Base-by-base conservation (phyloP, 2,113 vertebrate genomes). In the Dendrocopos noguchii region DNA sequence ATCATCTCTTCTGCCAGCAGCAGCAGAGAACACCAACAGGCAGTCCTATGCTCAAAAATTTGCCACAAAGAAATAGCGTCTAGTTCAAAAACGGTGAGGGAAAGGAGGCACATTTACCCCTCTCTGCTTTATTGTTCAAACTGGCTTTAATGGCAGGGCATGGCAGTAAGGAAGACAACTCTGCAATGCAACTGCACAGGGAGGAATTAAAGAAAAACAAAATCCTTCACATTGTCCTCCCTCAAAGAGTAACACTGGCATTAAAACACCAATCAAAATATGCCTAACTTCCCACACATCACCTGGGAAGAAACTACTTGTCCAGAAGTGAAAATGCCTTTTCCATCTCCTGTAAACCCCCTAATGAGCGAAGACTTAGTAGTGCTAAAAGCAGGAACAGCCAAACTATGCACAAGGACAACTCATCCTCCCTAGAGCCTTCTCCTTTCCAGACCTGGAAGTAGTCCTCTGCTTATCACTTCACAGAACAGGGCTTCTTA, bases 1-100 rank as follows among this genome's bases (percentile, higher is more conserved):
- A 89, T 82, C 59, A 76, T 6, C 68, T 87, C 61, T 90, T 73
- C 53, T 79, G 75, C 60, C 76, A 80, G 72, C 67, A 92, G 75
- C 74, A 73, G 84, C 1, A 1, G 64, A 80, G 82, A 94, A 77
- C 42, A 84, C 46, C 77, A 71, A 65, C 84, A 88, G 34, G 25
- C 71, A 82, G 64, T 44, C 52, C 85, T n/a, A 70, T 77, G 28
- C 44, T 66, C 12, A 3, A 76, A 91, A 89, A 82, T 73, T 63
- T 79, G 85, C 28, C 56, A 60, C 60, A 80, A 82, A 87, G 71
- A 73, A 93, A 60, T 2, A 2, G n/a, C 20, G 7, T 74, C 72
- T 56, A 28, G 60, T 63, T 95, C 50, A 94, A 91, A 22, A 87
- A 34, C 73, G 88, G 75, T 56, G 74, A 77, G 20, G 84, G 33